Base-by-base conservation (phyloP, 2,113 vertebrate species). In the Holacanthus passer region DNA sequence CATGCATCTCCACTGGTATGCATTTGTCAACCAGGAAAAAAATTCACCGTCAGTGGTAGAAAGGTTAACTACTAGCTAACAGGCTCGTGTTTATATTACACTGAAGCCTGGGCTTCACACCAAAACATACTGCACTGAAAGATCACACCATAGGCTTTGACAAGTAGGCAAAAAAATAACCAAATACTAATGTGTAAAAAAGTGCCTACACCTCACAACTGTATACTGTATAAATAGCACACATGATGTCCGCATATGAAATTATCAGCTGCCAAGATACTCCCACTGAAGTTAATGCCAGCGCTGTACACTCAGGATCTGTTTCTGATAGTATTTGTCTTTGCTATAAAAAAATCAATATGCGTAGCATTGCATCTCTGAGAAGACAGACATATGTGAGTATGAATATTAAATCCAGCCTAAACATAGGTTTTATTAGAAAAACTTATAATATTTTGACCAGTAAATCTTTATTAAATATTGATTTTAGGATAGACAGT, bases 1-100 rank as follows among this genome's bases (percentile, higher is more conserved):
- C 53, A 86, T 63, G 73, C 64, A 22, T 68, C 31, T 77, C 68
- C 35, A 43, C 45, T 32, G 66, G 37, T 39, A 56, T 63, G 47
- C 20, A 35, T 10, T 32, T 50, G 43, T 62, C 58, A 7, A 45
- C 7, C 58, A 65, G 39, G 43, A 41, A 82, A 53, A 37, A 63
- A 8, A 73, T 5, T 24, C 29, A 3, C 17, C 59, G 31, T 53
- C 43, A 24, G 24, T 37, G 31, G 14, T 11, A 43, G 43, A 69
- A 73, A 64, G 8, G 71, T 45, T 32, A 24, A 53, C 47, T 27
- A 11, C 64, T 12, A 32, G n/a, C 56, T 52, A 48, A 60, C 41
- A 50, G 55, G 22, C 29, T 20, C 0, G 39, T 71, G 70, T 81
- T 79, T 45, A 62, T 27, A 53, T 64, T 50, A 1, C 10, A 20